Evolutionary conservation across 1,140 invertebrate species (phyloP), one percentile per base, ranked within the genome.

Genomic region (Drosophila albomicans): DNA sequence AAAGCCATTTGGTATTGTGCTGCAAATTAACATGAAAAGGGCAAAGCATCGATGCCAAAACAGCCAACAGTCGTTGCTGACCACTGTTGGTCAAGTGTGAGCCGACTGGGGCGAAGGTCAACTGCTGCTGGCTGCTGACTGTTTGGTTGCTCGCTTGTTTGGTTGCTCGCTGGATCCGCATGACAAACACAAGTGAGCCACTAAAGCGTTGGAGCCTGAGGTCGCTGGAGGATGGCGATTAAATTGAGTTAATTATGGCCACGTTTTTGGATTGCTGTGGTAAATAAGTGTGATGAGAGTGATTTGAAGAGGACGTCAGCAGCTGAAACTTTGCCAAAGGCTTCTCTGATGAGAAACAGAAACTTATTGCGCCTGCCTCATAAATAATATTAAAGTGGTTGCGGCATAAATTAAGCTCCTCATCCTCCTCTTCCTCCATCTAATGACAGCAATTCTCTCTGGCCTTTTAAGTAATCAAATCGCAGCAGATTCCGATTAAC

Each of bases 181-280:
- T 52, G 46, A 75, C 71, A 87, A 79, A 79, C 54, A 75, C 52
- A 82, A 82, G 79, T 88, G 84, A 66, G 80, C 66, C 82, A 88
- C 84, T 88, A 88, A 87, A 87, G 84, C 82, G 65, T 70, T 61
- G 66, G 71, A 64, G 67, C 51, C 32, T 43, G 15, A n/a, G 57
- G 38, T 11, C 13, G 38, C 5, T 8, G 10, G 16, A n/a, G 64
- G 46, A 15, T 30, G 66, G 76, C 81, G 82, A 88, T 87, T 88
- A 88, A 87, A 87, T 88, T 88, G 77, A 87, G 84, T 87, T 87
- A 87, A 87, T 88, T 87, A 87, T 84, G 84, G 75, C 80, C 75
- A 75, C 73, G 67, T 75, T 75, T 71, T 74, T 70, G 67, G 68
- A 75, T 64, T 75, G 73, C 67, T 69, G 71, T 68, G 71, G 56